Conservation (phyloP, 2,797 vertebrate species). For the Corythornis leucogaster region DNA sequence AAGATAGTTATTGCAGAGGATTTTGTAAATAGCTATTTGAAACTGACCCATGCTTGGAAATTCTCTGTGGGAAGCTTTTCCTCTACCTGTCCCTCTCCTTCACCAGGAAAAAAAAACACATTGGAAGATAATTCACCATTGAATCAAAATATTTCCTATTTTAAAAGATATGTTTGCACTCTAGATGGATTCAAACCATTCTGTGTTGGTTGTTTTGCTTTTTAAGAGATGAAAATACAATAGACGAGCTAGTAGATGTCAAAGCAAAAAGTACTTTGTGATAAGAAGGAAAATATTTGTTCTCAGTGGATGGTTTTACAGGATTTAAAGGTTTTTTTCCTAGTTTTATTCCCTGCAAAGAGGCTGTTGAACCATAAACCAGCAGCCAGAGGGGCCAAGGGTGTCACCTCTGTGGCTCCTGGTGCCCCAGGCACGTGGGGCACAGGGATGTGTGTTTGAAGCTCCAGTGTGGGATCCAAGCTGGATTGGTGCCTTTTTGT, state of each 20-base stretch:
- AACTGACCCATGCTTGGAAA: background rate
- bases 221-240: background rate
- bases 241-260: background rate
- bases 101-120: background rate
- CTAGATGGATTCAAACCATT: background rate
- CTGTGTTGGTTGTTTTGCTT: rapidly evolving
- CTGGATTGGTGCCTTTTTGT: background rate
- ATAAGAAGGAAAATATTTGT: background rate
- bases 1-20: background rate
- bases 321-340: background rate
- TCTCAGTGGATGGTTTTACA: background rate
- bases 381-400: background rate
- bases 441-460: too few relatives aligned
- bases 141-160: background rate
- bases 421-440: background rate
- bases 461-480: background rate
- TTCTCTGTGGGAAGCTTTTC: background rate
- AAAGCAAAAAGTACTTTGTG: background rate
- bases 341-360: rapidly evolving
- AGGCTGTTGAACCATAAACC: background rate
- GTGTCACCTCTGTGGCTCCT: background rate
- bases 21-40: background rate
- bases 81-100: background rate
- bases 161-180: background rate
- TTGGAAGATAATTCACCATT: background rate